Evolutionary conservation across 2,113 vertebrate genomes (phyloP).

Genomic region (Paratilapia polleni): DNA sequence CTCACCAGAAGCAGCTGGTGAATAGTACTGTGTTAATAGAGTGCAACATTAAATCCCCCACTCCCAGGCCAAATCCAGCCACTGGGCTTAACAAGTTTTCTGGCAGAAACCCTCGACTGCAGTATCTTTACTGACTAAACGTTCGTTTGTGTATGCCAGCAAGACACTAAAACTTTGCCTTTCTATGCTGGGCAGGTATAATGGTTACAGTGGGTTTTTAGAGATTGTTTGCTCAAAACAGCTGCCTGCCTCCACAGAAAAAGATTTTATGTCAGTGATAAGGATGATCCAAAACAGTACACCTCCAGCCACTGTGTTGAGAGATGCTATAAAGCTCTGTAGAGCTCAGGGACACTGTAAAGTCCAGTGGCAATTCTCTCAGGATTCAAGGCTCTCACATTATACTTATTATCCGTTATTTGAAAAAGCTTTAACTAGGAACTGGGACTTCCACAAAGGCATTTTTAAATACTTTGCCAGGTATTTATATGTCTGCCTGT

Average conservation of each 20-base stretch:
- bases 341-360: background rate
- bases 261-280: background rate
- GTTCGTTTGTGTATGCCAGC: background rate
- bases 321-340: background rate
- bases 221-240: background rate
- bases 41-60: background rate
- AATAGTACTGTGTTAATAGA: constrained; percentile 9
- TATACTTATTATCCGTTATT: background rate
- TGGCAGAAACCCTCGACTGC: background rate
- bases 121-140: constrained; percentile 8
- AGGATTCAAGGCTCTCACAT: background rate
- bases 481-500: background rate
- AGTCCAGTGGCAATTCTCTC: constrained; percentile 1
- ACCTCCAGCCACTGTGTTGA: background rate
- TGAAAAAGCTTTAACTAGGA: too few relatives aligned
- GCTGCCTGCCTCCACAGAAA: background rate
- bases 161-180: background rate
- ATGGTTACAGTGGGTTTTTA: background rate
- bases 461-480: background rate
- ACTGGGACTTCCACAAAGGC: background rate
- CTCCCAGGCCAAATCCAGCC: background rate
- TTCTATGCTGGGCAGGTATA: background rate
- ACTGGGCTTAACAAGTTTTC: background rate
- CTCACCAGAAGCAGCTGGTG: constrained; percentile 1
- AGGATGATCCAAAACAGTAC: background rate